A percentile compares a stretch with the other conserved stretches of the same genome.
These are phyloP conservation scores for Donacobius atricapilla DNA, from an alignment of 2,113 vertebrate species.

Conservation along the genomic window DNA sequence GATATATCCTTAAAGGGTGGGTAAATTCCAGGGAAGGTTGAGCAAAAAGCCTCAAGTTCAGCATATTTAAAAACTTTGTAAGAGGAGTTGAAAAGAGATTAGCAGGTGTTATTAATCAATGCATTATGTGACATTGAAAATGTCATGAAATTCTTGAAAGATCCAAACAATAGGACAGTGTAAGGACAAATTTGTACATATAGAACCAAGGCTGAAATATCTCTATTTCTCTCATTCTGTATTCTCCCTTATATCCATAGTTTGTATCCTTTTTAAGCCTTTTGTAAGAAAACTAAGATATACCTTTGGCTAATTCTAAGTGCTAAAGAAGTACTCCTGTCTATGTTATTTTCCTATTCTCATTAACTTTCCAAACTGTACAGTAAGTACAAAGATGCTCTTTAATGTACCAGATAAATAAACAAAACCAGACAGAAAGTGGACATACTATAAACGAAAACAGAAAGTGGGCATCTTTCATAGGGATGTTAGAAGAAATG, in stretches of 20 bases:
- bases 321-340: neutral
- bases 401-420: neutral
- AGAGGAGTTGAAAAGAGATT: neutral
- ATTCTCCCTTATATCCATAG: neutral
- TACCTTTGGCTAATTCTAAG: neutral
- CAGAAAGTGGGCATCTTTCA: neutral
- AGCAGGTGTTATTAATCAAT: neutral
- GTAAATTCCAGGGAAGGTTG: neutral
- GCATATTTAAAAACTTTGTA: neutral
- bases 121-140: neutral
- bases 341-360: neutral
- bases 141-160: neutral
- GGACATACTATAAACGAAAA: accelerated
- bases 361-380: neutral
- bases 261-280: neutral
- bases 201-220: neutral
- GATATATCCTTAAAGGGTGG: neutral
- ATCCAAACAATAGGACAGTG: neutral
- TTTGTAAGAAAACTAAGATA: neutral
- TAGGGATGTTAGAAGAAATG: neutral
- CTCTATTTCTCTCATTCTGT: neutral
- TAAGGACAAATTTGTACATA: neutral
- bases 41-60: neutral
- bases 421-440: neutral
- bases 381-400: neutral